Evolutionary conservation across 2,888 invertebrate species (phyloP).

Genomic region (Myopa tessellatipennis): DNA sequence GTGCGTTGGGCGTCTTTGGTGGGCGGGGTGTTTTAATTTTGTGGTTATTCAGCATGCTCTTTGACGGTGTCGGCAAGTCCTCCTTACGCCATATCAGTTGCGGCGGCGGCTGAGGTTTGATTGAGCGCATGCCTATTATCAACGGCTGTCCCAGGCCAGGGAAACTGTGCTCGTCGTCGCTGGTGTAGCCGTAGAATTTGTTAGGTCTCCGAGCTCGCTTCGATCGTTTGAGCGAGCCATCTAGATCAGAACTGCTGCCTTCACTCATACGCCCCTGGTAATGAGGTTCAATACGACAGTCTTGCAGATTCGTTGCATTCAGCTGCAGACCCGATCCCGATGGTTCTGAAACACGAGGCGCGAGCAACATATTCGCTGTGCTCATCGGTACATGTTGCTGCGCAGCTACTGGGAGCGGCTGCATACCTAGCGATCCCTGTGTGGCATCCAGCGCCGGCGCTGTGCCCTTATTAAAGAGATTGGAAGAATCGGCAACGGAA

Average conservation of each 20-base stretch:
- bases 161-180: constrained; percentile 77
- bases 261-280: constrained; percentile 58
- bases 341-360: background rate
- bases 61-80: constrained; percentile 74
- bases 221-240: constrained; percentile 75
- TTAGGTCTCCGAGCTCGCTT: constrained; percentile 85
- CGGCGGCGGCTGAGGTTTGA: constrained; percentile 73
- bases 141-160: constrained; percentile 56
- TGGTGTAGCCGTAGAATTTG: constrained; percentile 88
- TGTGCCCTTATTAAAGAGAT: constrained; percentile 43
- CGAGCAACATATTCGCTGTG: background rate
- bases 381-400: background rate
- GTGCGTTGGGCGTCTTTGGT: constrained; percentile 48
- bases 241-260: constrained; percentile 70
- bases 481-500: constrained; percentile 57
- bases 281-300: constrained; percentile 52
- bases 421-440: constrained; percentile 58
- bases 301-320: constrained; percentile 46
- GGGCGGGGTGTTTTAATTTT: constrained; percentile 51
- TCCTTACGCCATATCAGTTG: constrained; percentile 81
- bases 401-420: constrained; percentile 52
- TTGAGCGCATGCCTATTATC: constrained; percentile 62
- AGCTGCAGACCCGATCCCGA: background rate
- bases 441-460: constrained; percentile 53
- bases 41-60: constrained; percentile 56